A percentile compares a stretch with the other conserved stretches of the same genome.
These are phyloP conservation scores for Chlorodrepanis virens DNA, from an alignment of 2,113 vertebrate genomes.

Conservation along the genomic window DNA sequence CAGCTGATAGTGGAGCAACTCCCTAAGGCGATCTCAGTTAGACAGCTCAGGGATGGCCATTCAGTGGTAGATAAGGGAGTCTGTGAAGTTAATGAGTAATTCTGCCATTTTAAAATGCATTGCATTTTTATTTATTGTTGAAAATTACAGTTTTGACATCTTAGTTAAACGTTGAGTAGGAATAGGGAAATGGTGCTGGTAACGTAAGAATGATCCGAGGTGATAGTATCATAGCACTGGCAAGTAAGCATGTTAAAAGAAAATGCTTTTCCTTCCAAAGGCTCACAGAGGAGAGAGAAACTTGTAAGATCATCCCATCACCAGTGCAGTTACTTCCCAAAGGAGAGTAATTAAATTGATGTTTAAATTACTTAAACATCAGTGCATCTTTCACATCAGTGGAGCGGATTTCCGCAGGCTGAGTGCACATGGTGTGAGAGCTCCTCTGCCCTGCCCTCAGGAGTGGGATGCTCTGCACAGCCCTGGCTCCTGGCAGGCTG, in stretches of 20 bases:
- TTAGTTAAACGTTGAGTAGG: background rate
- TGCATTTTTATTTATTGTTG: constrained; percentile 15
- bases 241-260: background rate
- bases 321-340: background rate
- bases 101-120: constrained; percentile 20
- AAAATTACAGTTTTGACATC: constrained; percentile 34
- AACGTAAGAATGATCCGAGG: background rate
- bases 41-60: constrained; percentile 11
- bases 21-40: background rate
- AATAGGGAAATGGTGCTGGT: background rate
- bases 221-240: background rate
- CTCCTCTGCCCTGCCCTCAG: background rate
- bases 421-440: background rate
- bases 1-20: constrained; percentile 23
- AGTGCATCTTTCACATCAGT: background rate
- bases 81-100: constrained; percentile 57
- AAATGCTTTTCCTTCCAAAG: background rate
- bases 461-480: fast-evolving
- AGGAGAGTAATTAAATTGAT: background rate
- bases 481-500: background rate
- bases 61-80: constrained; percentile 19
- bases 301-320: background rate
- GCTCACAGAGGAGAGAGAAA: background rate
- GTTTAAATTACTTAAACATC: background rate
- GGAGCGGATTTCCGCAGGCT: background rate